Evolutionary conservation across 2,888 invertebrate species (phyloP).

Genomic region (Agonum fuliginosum): DNA sequence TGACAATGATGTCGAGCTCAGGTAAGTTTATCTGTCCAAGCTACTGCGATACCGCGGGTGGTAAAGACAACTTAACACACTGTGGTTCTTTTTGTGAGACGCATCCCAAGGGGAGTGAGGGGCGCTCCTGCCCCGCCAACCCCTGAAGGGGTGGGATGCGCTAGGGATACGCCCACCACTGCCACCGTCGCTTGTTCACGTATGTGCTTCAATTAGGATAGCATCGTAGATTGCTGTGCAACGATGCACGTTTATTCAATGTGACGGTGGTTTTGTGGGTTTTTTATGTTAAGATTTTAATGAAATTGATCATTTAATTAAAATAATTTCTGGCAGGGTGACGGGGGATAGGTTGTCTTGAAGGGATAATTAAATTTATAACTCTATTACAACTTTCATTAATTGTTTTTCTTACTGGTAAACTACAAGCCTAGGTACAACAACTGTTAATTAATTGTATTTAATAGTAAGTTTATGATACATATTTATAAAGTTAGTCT

Average conservation of each 20-base stretch:
- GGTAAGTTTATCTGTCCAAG: slow-evolving; percentile 32
- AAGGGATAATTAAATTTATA: too few relatives aligned
- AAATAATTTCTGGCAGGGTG: too few relatives aligned
- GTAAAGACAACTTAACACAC: slow-evolving; percentile 56
- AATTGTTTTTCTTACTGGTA: too few relatives aligned
- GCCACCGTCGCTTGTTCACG: slow-evolving; percentile 7
- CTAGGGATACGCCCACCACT: slow-evolving; percentile 49
- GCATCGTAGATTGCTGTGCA: slow-evolving; percentile 8
- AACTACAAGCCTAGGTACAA: too few relatives aligned
- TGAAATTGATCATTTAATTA: slow-evolving; percentile 47
- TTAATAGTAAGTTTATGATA: too few relatives aligned
- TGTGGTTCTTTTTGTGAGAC: slow-evolving; percentile 55
- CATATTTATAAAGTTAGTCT: too few relatives aligned
- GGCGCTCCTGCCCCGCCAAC: slow-evolving; percentile 11
- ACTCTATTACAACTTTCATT: too few relatives aligned
- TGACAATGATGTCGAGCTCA: slow-evolving; percentile 17
- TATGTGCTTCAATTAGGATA: slow-evolving; percentile 46
- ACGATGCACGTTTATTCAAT: background rate
- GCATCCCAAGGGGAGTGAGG: background rate
- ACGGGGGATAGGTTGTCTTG: too few relatives aligned
- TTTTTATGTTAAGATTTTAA: background rate
- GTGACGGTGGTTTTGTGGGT: background rate
- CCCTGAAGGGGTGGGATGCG: slow-evolving; percentile 47
- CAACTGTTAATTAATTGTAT: too few relatives aligned
- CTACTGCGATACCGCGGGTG: slow-evolving; percentile 11